Evolutionary conservation across 2,797 vertebrate genomes (phyloP).

Genomic region (Lepus oiostolus): DNA sequence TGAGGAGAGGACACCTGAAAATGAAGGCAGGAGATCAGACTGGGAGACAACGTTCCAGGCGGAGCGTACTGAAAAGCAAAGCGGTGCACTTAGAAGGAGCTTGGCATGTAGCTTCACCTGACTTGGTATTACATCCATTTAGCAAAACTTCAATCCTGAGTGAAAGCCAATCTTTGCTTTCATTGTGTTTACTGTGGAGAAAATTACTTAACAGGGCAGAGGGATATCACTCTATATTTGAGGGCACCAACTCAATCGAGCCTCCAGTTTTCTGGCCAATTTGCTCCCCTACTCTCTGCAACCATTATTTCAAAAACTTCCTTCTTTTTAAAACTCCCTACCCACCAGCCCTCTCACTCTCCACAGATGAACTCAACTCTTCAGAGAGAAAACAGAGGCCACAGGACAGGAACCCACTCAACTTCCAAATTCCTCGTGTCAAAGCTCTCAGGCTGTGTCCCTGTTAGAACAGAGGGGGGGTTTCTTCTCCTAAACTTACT

Average conservation of each 20-base stretch:
- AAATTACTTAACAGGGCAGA: background rate
- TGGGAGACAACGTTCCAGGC: background rate
- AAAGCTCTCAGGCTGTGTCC: background rate
- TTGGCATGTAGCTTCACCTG: rapidly evolving
- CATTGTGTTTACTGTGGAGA: background rate
- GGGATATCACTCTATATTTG: background rate
- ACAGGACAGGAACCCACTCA: background rate
- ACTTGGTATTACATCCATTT: background rate
- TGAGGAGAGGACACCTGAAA: background rate
- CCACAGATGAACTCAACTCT: background rate
- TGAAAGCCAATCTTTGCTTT: background rate
- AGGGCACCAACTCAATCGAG: background rate
- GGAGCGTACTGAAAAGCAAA: background rate
- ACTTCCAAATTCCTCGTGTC: background rate
- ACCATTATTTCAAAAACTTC: slow-evolving; percentile 27
- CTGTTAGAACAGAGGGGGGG: background rate
- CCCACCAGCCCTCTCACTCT: background rate
- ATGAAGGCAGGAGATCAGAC: background rate
- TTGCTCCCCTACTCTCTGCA: background rate
- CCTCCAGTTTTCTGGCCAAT: background rate
- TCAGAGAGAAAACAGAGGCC: background rate
- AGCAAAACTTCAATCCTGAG: background rate
- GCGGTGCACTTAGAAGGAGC: background rate
- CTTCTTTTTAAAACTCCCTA: background rate
- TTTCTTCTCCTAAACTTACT: background rate